phyloP scores from a whole-genome alignment of 2,888 invertebrate species.

The Drymonia ruficornis region DNA sequence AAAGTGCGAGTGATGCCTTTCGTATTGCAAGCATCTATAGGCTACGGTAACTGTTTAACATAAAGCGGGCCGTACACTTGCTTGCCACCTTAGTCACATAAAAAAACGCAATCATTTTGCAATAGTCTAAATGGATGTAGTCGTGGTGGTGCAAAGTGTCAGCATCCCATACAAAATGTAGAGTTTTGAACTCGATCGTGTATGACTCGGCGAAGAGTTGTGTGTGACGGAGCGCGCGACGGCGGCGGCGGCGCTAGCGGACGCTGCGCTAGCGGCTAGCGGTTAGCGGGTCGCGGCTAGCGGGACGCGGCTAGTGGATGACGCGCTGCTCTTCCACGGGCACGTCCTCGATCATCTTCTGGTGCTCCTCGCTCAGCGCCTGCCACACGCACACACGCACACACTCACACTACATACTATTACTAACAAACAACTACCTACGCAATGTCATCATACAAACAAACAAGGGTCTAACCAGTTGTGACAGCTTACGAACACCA shows the following conservation, averaged over 20 bases:
- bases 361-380: conserved; percentile 94
- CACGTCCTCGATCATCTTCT: conserved; percentile 88
- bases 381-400: conserved; percentile 56
- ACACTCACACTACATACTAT: conserved; percentile 39
- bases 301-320: conserved; percentile 56
- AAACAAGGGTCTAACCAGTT: neutral
- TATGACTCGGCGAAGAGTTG: neutral
- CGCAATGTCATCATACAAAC: neutral
- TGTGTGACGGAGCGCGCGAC: neutral
- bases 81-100: no score
- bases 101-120: no score
- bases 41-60: no score
- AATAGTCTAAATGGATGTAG: no score
- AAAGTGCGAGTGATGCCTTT: no score
- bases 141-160: no score
- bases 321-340: conserved; percentile 66
- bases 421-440: neutral
- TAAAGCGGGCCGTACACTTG: no score
- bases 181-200: neutral
- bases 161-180: neutral
- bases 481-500: neutral
- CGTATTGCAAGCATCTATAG: no score
- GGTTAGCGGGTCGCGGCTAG: neutral
- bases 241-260: conserved; percentile 5
- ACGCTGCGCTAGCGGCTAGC: neutral